phyloP scores from a whole-genome alignment of 1,140 invertebrate species.

The Lutraria rhynchaena region DNA sequence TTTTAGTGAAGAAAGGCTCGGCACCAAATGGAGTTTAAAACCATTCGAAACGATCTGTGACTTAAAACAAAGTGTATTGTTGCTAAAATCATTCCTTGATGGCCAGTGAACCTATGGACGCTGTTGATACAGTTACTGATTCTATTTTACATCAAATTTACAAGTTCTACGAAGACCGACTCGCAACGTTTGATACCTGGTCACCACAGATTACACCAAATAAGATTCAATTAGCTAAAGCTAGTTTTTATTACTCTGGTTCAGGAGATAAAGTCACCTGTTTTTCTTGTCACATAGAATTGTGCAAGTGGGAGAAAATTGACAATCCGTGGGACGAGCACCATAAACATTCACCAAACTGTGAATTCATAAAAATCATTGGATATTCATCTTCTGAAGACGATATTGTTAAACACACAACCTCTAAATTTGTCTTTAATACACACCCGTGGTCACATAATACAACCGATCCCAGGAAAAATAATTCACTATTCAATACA shows the following conservation, averaged over 20 bases:
- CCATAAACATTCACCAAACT: background rate
- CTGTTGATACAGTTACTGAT: too few relatives aligned
- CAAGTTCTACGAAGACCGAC: constrained; percentile 23
- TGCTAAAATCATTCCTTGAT: too few relatives aligned
- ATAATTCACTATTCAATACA: constrained; percentile 5
- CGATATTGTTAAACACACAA: too few relatives aligned
- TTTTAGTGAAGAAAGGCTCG: too few relatives aligned
- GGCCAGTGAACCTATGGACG: too few relatives aligned
- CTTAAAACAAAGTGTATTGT: too few relatives aligned
- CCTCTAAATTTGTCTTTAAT: background rate
- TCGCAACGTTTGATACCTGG: background rate
- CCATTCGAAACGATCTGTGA: too few relatives aligned
- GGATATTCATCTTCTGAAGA: background rate
- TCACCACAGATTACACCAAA: background rate
- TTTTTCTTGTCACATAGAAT: background rate
- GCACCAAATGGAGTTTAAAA: too few relatives aligned
- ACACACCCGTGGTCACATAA: background rate
- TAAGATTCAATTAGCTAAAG: background rate
- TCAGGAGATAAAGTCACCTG: background rate
- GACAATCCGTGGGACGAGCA: constrained; percentile 1
- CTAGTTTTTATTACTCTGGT: constrained; percentile 17
- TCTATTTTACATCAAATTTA: too few relatives aligned
- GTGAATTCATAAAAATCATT: constrained; percentile 4
- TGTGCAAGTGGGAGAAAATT: background rate
- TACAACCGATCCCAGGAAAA: background rate